A percentile compares a stretch with the other conserved stretches of the same genome.
phyloP scores from a whole-genome alignment of 2,113 vertebrate species.

The Ibidorhyncha struthersii region DNA sequence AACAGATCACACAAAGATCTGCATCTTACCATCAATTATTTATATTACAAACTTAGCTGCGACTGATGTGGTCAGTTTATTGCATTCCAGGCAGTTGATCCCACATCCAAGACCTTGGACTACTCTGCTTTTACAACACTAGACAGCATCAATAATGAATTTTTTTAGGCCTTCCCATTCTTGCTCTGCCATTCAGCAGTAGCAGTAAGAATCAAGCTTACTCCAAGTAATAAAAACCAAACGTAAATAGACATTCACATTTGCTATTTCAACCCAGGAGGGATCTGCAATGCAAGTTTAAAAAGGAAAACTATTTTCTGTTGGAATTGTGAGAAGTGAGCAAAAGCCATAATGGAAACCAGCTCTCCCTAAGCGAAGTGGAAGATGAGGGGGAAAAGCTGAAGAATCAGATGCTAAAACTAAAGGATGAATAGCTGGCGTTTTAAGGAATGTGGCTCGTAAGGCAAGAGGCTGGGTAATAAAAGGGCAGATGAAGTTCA shows the following conservation, averaged over 20 bases:
- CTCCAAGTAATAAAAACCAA: not conserved
- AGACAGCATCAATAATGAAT: not conserved
- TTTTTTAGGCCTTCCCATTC: not conserved
- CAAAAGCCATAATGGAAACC: not conserved
- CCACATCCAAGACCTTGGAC: not conserved
- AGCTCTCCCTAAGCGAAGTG: not conserved
- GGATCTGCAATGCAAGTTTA: not conserved
- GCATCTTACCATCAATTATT: not conserved
- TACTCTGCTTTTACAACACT: not conserved
- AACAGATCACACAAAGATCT: not conserved
- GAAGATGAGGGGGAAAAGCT: not conserved
- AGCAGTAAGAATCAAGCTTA: not conserved
- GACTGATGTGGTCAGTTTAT: not conserved
- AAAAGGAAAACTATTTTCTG: not conserved
- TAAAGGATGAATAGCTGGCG: not conserved
- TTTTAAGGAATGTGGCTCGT: not conserved
- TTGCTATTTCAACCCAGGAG: not conserved
- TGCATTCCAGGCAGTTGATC: not conserved
- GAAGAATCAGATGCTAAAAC: not conserved
- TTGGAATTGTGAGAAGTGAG: not conserved
- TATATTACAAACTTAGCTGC: not conserved
- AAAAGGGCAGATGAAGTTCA: not conserved
- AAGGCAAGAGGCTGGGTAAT: not conserved
- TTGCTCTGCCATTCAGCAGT: not conserved
- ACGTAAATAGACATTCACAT: rapidly evolving